phyloP scores from a whole-genome alignment of 2,113 vertebrate genomes.

The Thalassoma bifasciatum region DNA sequence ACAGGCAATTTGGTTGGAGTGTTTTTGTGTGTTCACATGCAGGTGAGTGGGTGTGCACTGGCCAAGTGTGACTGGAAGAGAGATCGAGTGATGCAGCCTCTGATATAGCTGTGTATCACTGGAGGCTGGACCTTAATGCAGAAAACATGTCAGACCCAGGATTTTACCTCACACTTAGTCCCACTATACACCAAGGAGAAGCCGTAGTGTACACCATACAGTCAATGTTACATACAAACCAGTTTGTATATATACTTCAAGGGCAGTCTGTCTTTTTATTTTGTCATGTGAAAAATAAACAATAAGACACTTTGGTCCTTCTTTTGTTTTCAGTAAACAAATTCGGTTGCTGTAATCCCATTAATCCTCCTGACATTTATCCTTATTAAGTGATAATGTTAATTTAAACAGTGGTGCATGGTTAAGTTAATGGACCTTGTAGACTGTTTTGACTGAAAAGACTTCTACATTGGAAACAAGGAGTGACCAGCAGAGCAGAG shows the following conservation, averaged over 20 bases:
- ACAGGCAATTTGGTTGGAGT: slow-evolving; percentile 12
- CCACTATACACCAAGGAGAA: slow-evolving; percentile 12
- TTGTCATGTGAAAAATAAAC: not conserved
- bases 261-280: not conserved
- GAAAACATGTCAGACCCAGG: slow-evolving; percentile 59
- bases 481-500: too few species aligned
- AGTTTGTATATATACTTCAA: not conserved
- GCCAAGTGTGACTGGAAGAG: slow-evolving; percentile 40
- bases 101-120: slow-evolving; percentile 20
- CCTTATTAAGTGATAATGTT: too few species aligned
- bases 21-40: slow-evolving; percentile 36
- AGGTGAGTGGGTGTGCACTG: slow-evolving; percentile 11
- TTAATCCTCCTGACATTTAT: too few species aligned
- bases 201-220: not conserved
- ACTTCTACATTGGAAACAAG: too few species aligned
- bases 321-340: not conserved
- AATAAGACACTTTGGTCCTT: not conserved
- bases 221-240: not conserved
- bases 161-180: slow-evolving; percentile 23
- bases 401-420: too few species aligned
- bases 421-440: too few species aligned
- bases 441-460: too few species aligned
- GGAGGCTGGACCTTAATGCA: slow-evolving; percentile 61
- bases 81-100: slow-evolving; percentile 41
- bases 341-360: too few species aligned